Percentiles rank a stretch among this genome's conserved stretches.
Conservation (phyloP, 2,888 invertebrate genomes). For the Oconnorella tubifera region DNA sequence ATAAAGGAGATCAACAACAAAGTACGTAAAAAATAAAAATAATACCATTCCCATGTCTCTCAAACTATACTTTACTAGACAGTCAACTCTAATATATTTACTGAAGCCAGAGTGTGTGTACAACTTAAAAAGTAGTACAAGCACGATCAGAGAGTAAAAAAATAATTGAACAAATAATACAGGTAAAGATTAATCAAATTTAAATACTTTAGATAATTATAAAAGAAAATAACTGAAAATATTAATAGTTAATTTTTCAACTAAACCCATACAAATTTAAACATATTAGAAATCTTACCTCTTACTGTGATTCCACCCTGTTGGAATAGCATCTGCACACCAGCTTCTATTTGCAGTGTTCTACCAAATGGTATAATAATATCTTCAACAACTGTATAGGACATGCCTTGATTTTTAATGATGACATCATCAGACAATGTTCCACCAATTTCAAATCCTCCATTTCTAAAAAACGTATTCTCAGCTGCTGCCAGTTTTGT, state of each 20-base stretch:
- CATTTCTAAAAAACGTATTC: slow-evolving; percentile 7
- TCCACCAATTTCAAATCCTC: slow-evolving; percentile 18
- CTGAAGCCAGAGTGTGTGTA: too few species aligned
- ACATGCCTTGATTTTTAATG: not conserved
- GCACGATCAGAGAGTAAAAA: too few species aligned
- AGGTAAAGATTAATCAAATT: too few species aligned
- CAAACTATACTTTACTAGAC: too few species aligned
- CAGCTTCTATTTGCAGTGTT: slow-evolving; percentile 19
- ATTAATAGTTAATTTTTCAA: not conserved
- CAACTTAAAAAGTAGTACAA: too few species aligned
- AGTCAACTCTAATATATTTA: too few species aligned
- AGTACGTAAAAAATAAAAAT: too few species aligned
- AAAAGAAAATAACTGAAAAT: not conserved
- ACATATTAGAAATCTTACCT: too few species aligned
- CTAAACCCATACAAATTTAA: not conserved
- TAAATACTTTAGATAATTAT: too few species aligned
- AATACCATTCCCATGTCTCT: too few species aligned
- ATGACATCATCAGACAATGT: slow-evolving; percentile 7
- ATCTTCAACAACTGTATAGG: slow-evolving; percentile 21
- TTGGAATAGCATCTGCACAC: slow-evolving; percentile 16
- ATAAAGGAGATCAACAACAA: too few species aligned
- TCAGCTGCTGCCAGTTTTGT: not conserved
- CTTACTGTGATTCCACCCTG: slow-evolving; percentile 19
- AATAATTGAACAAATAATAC: too few species aligned
- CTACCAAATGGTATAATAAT: slow-evolving; percentile 17